Evolutionary conservation across 2,113 vertebrate species (phyloP), one percentile per base, ranked within the genome.

Genomic region (Gasterosteus nipponicus): DNA sequence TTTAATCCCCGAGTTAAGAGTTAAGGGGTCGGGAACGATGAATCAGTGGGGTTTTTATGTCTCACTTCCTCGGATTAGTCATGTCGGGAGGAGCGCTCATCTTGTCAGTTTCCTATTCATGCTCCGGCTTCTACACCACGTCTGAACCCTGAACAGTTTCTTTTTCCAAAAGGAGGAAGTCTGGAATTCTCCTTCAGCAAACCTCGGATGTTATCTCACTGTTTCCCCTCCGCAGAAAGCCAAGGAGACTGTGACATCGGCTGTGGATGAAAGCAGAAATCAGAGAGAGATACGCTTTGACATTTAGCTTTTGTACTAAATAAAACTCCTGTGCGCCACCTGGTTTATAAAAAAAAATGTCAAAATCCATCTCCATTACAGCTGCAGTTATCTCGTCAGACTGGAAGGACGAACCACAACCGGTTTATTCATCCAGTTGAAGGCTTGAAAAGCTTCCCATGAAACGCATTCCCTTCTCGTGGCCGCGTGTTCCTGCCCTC

Each of bases 141-240:
- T 74, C 73, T 84, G 68, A 78, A 75, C 72, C 42, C 42, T 69
- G 49, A 26, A 53, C 75, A 22, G 19, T 49, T 66, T 73, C 46
- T 5, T 74, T 80, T 71, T 79, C 33, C n/a, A 54, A 54, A 1
- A 84, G 65, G 82, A 90, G 89, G 88, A 92, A 91, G 78, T 84
- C 62, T 69, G 56, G 57, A 82, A 70, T 31, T 86, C 87, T 89
- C 86, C 89, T 88, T 86, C 22, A 26, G 51, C 51, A n/a, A 11
- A 3, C n/a, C 2, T n/a, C n/a, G n/a, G 51, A 53, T 22, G 51
- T 53, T 5, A 10, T 19, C 19, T 53, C 49, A n/a, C 49, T 3
- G 49, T 22, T 53, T 53, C 49, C n/a, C n/a, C n/a, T 22, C 49
- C 19, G n/a, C 51, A 11, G 2, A 26, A 22, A 53, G n/a, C 53